Evolutionary conservation across 23 tunicate genomes (phyloP), one percentile per base, ranked within the genome.

Genomic region (Clavelina lepadiformis): DNA sequence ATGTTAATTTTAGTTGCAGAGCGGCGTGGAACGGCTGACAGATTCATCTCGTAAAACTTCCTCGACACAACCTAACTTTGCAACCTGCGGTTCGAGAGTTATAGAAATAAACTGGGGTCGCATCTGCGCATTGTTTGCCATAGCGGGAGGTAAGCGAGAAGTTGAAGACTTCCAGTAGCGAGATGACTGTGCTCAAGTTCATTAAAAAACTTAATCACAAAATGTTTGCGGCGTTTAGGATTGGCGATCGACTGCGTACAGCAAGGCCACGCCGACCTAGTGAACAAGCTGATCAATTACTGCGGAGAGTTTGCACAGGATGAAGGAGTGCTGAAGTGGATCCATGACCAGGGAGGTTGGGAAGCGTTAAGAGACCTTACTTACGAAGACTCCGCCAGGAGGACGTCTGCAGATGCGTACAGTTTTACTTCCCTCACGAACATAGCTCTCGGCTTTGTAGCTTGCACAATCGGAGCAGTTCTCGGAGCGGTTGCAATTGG

Each of bases 61-160:
- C n/a, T n/a, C n/a, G n/a, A n/a, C n/a, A n/a, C n/a, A n/a, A n/a
- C n/a, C n/a, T n/a, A n/a, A n/a, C n/a, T n/a, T n/a, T n/a, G n/a
- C n/a, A n/a, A n/a, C n/a, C n/a, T n/a, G n/a, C n/a, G n/a, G n/a
- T n/a, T n/a, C n/a, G n/a, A n/a, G n/a, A n/a, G n/a, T 25, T 11
- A 68, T 61, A 27, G 75, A 86, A 51, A 79, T 87, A 28, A 72
- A 87, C 11, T 87, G 96, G 96, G 96, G 96, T 38, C 64, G 96
- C 44, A 51, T 87, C 2, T 67, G 61, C 35, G 96, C 84, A 33
- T 49, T 87, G 11, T 13, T 87, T 24, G 96, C 78, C 7, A 62
- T 80, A 20, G 77, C 81, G 23, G 87, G 82, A 67, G 87, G 96
- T 87, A 58, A 57, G 51, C n/a, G n/a, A n/a, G n/a, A n/a, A n/a